Conservation (phyloP, 2,888 invertebrate species). For the Drosophila fulvimacula region DNA sequence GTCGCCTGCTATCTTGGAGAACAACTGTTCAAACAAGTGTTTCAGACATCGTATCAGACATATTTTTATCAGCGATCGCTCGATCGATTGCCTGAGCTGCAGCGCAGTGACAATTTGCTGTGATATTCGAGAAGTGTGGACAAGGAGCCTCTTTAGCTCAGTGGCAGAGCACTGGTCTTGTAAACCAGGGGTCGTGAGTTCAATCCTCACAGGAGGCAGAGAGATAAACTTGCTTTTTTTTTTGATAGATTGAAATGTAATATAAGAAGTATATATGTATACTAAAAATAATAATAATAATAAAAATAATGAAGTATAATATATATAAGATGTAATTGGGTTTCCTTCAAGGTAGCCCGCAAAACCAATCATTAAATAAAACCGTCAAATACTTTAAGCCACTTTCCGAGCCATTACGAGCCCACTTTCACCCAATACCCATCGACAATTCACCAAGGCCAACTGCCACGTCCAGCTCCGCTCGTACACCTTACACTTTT, state of each 20-base stretch:
- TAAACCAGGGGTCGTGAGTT: slow-evolving; percentile 96
- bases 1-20: background rate
- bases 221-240: background rate
- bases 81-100: background rate
- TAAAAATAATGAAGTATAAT: no score
- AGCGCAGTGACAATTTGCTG: slow-evolving; percentile 84
- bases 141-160: slow-evolving; percentile 91
- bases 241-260: no score
- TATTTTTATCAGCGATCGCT: slow-evolving; percentile 12
- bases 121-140: accelerated
- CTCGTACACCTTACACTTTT: slow-evolving; percentile 5
- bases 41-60: background rate
- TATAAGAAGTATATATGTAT: no score
- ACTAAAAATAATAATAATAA: no score
- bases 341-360: background rate
- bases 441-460: background rate
- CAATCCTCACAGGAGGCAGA: slow-evolving; percentile 93
- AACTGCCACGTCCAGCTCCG: background rate
- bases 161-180: slow-evolving; percentile 96
- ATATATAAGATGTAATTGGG: no score
- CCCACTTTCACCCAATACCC: background rate
- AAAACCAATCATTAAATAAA: background rate
- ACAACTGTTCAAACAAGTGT: slow-evolving; percentile 4
- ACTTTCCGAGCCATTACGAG: slow-evolving; percentile 1
- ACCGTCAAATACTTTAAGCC: background rate